phyloP scores from a whole-genome alignment of 2,888 invertebrate species.

The Drymonia ruficornis region DNA sequence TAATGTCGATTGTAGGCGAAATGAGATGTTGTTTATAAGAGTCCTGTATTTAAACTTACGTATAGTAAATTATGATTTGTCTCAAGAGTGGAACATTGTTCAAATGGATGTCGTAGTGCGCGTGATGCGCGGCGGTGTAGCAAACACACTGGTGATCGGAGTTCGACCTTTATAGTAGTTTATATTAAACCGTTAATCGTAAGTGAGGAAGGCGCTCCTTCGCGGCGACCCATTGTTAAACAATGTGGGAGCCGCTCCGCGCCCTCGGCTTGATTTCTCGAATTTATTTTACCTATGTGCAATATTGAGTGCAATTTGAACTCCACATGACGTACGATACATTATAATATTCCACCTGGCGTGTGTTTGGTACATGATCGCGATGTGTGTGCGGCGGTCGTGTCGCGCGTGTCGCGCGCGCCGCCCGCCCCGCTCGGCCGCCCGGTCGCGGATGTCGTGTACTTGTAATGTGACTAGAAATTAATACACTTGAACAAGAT shows the following conservation, averaged over 20 bases:
- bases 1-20: not conserved
- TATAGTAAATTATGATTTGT: constrained; percentile 7
- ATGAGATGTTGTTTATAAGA: constrained; percentile 5
- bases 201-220: no score
- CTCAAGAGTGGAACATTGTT: constrained; percentile 5
- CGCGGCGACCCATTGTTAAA: no score
- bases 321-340: not conserved
- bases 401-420: no score
- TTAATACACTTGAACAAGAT: not conserved
- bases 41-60: constrained; percentile 7
- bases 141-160: not conserved
- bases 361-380: not conserved
- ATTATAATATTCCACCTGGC: not conserved
- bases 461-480: not conserved
- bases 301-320: constrained; percentile 2
- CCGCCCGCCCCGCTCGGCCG: no score
- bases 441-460: not conserved
- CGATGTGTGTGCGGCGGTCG: not conserved
- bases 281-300: not conserved
- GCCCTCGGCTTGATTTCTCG: no score
- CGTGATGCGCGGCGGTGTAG: not conserved
- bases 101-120: not conserved
- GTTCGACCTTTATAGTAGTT: not conserved
- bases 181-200: not conserved
- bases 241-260: not conserved